Evolutionary conservation across 1,140 invertebrate genomes (phyloP), one percentile per base, ranked within the genome.

Genomic region (Brachionus calyciflorus): DNA sequence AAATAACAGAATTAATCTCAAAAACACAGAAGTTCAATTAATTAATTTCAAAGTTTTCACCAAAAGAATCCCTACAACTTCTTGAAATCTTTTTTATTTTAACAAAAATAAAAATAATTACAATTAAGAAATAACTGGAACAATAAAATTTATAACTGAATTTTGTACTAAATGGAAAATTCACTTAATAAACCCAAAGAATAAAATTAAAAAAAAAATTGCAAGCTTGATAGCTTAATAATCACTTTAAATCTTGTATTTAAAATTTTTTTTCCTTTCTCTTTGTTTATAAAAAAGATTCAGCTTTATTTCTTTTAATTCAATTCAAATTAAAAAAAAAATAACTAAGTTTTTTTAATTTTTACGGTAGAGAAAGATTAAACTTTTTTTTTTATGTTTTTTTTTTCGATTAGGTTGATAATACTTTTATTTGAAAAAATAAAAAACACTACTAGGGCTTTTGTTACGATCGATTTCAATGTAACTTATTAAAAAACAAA

Each of bases 201-300:
- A 53, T 28, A 55, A 55, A 55, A 28, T 55, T 28, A 55, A 55
- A 24, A 19, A 55, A 55, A 55, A 53, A 53, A 53, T 55, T 60
- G 28, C 19, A 33, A 33, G 55, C 30, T 28, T 60, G 28, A 37
- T 30, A 28, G 55, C 37, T 60, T 17, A 60, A 21, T 60, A 60
- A 60, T 33, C 55, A 60, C 55, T 60, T 37, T 37, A 60, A 60
- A 60, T 60, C 55, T 55, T 55, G 24, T 55, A 17, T 24, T n/a
- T 60, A 41, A 60, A 37, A 37, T n/a, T 33, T 60, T 60, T 60
- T 55, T 55, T 55, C 53, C 33, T 55, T 55, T 55, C n/a, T n/a
- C n/a, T n/a, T 37, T 37, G 55, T 60, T 60, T 60, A 60, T 60
- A 60, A 60, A n/a, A 60, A 60, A 60, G 55, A 60, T 60, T 60